These are phyloP conservation scores for Syrmaticus mikado DNA, from an alignment of 2,113 vertebrate genomes.

Conservation along the genomic window DNA sequence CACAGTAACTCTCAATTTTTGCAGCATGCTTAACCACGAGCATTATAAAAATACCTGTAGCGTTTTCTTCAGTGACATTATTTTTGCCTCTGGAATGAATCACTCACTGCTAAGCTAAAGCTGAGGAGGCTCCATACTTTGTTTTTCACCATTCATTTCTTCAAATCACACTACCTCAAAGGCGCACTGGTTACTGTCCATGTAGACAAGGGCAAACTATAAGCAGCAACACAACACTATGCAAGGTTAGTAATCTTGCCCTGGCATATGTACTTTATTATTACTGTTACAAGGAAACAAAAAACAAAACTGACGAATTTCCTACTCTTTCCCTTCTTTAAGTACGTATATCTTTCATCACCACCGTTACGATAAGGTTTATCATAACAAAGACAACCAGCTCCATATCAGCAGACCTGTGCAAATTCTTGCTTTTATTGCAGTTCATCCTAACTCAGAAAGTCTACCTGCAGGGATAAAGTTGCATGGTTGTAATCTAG, in stretches of 20 bases:
- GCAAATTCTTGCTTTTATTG: background rate
- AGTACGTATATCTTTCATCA: background rate
- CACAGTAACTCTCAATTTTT: background rate
- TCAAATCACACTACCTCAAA: background rate
- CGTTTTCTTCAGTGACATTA: background rate
- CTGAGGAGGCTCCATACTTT: background rate
- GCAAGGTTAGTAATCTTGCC: background rate
- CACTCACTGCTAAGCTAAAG: background rate
- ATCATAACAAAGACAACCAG: background rate
- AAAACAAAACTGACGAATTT: accelerated
- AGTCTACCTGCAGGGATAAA: background rate
- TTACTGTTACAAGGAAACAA: background rate
- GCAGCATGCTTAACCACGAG: background rate
- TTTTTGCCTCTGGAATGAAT: background rate
- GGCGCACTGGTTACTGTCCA: background rate
- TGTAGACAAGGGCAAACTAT: background rate
- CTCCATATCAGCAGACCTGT: background rate
- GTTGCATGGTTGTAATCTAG: background rate
- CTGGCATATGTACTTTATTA: background rate
- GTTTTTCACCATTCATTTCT: background rate
- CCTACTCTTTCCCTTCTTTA: background rate
- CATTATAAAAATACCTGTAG: background rate
- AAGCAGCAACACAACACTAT: background rate
- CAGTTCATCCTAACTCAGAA: background rate
- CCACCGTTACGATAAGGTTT: background rate